Evolutionary conservation across 2,888 invertebrate species (phyloP), one percentile per base, ranked within the genome.

Genomic region (Deladenus siricidicola): DNA sequence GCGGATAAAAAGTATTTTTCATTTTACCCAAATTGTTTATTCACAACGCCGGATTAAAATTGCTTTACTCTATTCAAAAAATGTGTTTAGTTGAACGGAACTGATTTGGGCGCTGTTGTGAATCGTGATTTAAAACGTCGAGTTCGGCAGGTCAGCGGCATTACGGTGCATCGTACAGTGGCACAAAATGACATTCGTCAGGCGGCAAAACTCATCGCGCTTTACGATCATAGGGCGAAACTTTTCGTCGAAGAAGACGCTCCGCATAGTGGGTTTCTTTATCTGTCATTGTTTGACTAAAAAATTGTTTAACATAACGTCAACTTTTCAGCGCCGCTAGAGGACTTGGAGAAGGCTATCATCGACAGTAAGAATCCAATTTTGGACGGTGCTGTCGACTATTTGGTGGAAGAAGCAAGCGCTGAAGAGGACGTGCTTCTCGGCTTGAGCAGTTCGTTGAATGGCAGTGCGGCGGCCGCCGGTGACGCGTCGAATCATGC

Each of bases 71-170:
- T n/a, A n/a, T n/a, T n/a, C n/a, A n/a, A n/a, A n/a, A n/a, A n/a
- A n/a, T n/a, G n/a, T n/a, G n/a, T n/a, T n/a, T n/a, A 89, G 89
- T 83, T 88, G 66, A 86, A 87, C 66, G 92, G 92, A 76, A 89
- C 89, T 79, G 93, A 93, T 80, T 83, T 93, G 70, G 90, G 90
- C 21, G 90, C 92, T 6, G 91, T 96, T 69, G 90, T 98, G 50
- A 99, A 98, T 83, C 85, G 94, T 21, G 98, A 99, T 82, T 82
- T 98, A 66, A 90, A 90, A 74, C 87, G 94, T 17, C 86, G 96
- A 56, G 89, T 98, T 64, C 86, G 98, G 0, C 87, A 90, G 0
- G 88, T 90, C 0, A 89, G 89, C 76, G 92, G 91, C n/a, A 52
- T 92, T 42, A 89, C 90, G 0, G 86, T 88, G 17, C 91, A 92